phyloP scores from a whole-genome alignment of 1,140 invertebrate species.

The Stegodyphus dumicola region DNA sequence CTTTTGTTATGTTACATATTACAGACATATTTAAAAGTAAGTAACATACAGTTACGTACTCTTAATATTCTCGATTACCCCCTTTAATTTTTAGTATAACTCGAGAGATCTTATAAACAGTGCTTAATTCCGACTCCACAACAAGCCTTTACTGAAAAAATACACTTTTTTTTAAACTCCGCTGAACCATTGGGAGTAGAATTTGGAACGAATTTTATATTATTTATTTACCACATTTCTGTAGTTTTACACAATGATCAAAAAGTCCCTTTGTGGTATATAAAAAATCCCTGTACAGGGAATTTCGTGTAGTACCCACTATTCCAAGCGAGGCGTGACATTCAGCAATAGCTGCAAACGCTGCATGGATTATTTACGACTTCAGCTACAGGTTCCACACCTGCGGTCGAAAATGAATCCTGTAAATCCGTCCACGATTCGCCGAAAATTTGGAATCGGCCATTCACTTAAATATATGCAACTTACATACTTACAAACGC shows the following conservation, averaged over 20 bases:
- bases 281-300: background rate
- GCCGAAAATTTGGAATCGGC: background rate
- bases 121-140: too few relatives aligned
- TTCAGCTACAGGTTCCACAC: background rate
- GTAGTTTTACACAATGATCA: background rate
- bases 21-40: too few relatives aligned
- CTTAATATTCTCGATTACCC: too few relatives aligned
- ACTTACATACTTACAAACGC: background rate
- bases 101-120: too few relatives aligned
- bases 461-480: background rate
- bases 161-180: too few relatives aligned
- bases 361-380: background rate
- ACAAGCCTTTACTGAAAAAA: too few relatives aligned
- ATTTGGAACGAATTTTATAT: background rate
- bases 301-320: background rate
- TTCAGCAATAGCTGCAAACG: background rate
- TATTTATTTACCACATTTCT: background rate
- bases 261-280: background rate
- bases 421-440: background rate
- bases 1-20: too few relatives aligned
- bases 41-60: too few relatives aligned
- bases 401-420: background rate
- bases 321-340: background rate
- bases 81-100: too few relatives aligned
- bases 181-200: background rate